phyloP scores from a whole-genome alignment of 2,888 invertebrate species.

The Zootermopsis nevadensis region DNA sequence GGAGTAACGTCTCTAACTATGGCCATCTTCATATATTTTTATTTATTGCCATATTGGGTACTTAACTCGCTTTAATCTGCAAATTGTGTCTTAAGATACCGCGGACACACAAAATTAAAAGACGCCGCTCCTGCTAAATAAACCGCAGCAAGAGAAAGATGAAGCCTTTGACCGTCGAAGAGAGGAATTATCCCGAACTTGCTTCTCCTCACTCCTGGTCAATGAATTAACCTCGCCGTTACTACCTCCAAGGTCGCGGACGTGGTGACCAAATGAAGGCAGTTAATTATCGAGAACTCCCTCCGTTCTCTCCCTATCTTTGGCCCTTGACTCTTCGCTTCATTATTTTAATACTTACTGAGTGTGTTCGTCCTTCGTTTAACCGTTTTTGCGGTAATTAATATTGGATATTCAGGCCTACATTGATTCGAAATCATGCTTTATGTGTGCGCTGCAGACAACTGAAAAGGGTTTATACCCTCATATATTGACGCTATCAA shows the following conservation, averaged over 20 bases:
- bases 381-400: constrained; percentile 32
- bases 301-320: neutral
- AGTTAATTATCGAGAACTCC: constrained; percentile 32
- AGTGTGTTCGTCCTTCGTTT: neutral
- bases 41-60: too few relatives aligned
- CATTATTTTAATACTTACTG: constrained; percentile 42
- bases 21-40: too few relatives aligned
- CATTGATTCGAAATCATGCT: neutral
- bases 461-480: neutral
- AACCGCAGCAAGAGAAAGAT: too few relatives aligned
- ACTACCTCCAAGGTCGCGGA: constrained; percentile 31
- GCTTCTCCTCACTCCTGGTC: neutral
- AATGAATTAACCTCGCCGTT: constrained; percentile 35
- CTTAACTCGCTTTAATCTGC: too few relatives aligned
- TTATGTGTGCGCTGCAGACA: neutral
- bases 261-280: constrained; percentile 40
- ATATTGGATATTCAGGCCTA: neutral
- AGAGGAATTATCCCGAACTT: too few relatives aligned
- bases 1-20: too few relatives aligned
- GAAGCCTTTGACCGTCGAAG: neutral
- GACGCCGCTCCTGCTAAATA: too few relatives aligned
- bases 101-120: too few relatives aligned
- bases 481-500: too few relatives aligned
- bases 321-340: constrained; percentile 22
- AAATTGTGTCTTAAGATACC: too few relatives aligned